phyloP scores from a whole-genome alignment of 2,113 vertebrate species.

The Ciconia stormi region DNA sequence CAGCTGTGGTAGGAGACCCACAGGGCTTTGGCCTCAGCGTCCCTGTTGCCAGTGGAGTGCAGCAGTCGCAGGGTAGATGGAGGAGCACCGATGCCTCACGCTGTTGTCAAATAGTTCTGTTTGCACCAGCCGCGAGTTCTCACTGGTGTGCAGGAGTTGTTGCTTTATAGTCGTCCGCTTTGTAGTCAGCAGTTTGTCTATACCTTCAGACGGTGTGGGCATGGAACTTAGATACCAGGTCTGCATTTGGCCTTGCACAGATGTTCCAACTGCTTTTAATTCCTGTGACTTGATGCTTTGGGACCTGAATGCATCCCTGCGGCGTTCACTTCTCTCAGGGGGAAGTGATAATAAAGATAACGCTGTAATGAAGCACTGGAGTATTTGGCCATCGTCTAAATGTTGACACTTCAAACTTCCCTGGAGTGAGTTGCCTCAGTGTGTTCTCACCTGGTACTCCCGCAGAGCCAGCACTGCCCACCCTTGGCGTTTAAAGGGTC shows the following conservation, averaged over 20 bases:
- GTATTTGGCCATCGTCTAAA: background rate
- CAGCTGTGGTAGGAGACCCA: background rate
- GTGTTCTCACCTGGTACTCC: background rate
- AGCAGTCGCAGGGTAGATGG: rapidly evolving
- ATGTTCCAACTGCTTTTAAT: background rate
- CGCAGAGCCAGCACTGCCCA: background rate
- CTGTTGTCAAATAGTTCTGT: background rate
- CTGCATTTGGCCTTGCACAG: background rate
- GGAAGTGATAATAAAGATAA: background rate
- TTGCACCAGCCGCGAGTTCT: rapidly evolving
- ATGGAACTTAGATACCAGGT: background rate
- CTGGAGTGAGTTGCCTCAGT: background rate
- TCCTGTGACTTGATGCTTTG: background rate
- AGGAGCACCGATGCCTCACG: background rate
- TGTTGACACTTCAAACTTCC: background rate
- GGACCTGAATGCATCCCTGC: background rate
- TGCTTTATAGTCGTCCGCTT: background rate
- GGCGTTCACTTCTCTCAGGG: background rate
- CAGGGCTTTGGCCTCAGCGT: background rate
- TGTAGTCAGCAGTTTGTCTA: background rate
- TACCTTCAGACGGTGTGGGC: background rate
- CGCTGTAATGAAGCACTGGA: background rate
- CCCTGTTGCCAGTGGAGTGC: background rate
- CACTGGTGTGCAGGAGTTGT: background rate
- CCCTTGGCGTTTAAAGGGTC: background rate